These are phyloP conservation scores for Drosophila prosaltans DNA, from an alignment of 1,140 invertebrate genomes.

Conservation along the genomic window DNA sequence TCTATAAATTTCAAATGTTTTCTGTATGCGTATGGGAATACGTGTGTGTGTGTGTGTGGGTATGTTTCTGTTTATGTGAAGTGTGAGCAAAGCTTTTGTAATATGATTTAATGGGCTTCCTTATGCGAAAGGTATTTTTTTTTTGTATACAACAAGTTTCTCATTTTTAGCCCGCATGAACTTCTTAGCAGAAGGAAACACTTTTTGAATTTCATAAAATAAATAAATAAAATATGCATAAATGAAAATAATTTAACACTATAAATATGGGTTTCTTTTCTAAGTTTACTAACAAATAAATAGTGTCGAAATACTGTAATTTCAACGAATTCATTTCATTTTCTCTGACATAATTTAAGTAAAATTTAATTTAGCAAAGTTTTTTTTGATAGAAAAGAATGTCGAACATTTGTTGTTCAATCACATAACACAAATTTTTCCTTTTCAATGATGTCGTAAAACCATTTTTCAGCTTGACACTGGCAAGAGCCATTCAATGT, in stretches of 20 bases:
- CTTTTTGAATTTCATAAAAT: no score
- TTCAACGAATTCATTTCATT: no score
- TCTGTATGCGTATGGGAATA: not conserved
- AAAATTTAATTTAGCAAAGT: no score
- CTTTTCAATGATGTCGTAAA: not conserved
- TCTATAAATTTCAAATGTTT: conserved; percentile 12
- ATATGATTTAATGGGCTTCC: conserved; percentile 18
- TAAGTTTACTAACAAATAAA: no score
- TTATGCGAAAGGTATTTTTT: conserved; percentile 12
- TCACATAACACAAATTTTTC: not conserved
- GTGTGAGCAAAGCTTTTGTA: conserved; percentile 19
- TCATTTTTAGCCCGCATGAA: not conserved
- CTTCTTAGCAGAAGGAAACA: not conserved
- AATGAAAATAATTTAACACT: no score
- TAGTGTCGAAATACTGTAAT: no score
- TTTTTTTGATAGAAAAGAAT: no score
- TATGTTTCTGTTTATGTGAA: not conserved
- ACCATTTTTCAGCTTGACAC: conserved; percentile 9
- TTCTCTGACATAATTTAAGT: no score
- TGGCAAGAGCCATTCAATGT: conserved; percentile 15
- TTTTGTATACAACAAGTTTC: not conserved
- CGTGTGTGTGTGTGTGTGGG: not conserved
- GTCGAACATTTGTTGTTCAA: not conserved
- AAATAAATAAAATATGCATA: no score
- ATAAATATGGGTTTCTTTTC: no score